Evolutionary conservation across 2,797 vertebrate species (phyloP), one percentile per base, ranked within the genome.

Genomic region (Leuciscus waleckii): DNA sequence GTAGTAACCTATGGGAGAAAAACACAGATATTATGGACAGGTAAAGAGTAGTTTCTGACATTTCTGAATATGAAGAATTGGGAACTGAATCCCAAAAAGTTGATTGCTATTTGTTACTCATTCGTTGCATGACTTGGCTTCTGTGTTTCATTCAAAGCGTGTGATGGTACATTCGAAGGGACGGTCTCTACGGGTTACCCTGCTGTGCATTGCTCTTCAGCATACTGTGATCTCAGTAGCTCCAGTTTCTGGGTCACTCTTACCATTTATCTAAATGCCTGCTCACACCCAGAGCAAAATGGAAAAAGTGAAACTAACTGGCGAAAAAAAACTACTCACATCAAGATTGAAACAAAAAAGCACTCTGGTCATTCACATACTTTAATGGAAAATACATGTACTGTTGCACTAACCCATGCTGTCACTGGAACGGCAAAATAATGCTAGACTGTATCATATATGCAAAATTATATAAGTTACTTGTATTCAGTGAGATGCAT

Each of bases 161-260:
- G 26, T 17, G 26, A 14, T 32, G 14, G 58, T 37, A 21, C 41
- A 75, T 39, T 35, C 21, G 23, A 7, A 80, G 78, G 26, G 26
- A 79, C 37, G 6, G 13, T 83, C 58, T 82, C n/a, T 21, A 21
- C 1, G 32, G 58, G 58, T 29, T 51, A 68, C 21, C 73, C 61
- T 32, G 16, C 35, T 32, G 74, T 16, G 63, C 17, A 43, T 35
- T 69, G 49, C 37, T 70, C 26, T 74, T 82, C 21, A 83, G 39
- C 46, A 58, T 37, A 58, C 46, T 78, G 82, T 77, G 73, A 78
- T 84, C 63, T 56, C n/a, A 65, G 43, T 17, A 61, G 69, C 37
- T 58, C 11, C 13, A 70, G 19, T 70, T 79, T 84, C 39, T 35
- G 49, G 83, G 63, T 46, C 75, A 69, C 19, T 13, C 37, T 69